phyloP scores from a whole-genome alignment of 2,797 vertebrate genomes.

The Steatocranus sp. region DNA sequence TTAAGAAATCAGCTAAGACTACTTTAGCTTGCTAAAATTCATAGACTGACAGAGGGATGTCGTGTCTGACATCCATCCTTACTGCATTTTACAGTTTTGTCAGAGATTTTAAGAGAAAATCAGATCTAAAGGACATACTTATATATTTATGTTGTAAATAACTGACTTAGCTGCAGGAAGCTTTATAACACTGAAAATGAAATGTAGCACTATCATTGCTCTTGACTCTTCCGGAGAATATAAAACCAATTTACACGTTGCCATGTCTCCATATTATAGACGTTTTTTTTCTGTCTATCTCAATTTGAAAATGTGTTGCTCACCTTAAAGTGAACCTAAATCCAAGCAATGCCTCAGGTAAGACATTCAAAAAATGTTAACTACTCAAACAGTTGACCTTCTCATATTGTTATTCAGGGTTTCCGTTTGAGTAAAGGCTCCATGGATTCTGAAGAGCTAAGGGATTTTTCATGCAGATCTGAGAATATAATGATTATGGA shows the following conservation, averaged over 20 bases:
- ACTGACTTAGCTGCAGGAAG: neutral
- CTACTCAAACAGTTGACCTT: constrained; percentile 14
- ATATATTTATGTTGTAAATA: neutral
- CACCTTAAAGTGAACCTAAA: neutral
- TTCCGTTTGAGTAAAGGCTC: neutral
- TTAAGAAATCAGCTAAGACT: neutral
- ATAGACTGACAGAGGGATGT: neutral
- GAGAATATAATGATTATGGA: constrained; percentile 16
- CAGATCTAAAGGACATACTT: neutral
- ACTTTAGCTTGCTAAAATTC: neutral
- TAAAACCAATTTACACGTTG: neutral
- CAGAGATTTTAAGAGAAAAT: neutral
- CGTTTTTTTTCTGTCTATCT: neutral
- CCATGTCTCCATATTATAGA: neutral
- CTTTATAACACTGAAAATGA: neutral
- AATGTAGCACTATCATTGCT: neutral
- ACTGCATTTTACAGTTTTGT: neutral
- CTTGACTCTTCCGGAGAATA: neutral
- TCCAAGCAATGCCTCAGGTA: neutral
- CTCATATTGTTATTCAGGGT: neutral
- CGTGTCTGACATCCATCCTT: neutral
- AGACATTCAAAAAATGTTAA: constrained; percentile 14
- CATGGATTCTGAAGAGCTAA: neutral
- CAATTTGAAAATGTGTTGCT: neutral
- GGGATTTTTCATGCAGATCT: constrained; percentile 2